Evolutionary conservation across 2,888 invertebrate genomes (phyloP).

Genomic region (Oscheius sp.): DNA sequence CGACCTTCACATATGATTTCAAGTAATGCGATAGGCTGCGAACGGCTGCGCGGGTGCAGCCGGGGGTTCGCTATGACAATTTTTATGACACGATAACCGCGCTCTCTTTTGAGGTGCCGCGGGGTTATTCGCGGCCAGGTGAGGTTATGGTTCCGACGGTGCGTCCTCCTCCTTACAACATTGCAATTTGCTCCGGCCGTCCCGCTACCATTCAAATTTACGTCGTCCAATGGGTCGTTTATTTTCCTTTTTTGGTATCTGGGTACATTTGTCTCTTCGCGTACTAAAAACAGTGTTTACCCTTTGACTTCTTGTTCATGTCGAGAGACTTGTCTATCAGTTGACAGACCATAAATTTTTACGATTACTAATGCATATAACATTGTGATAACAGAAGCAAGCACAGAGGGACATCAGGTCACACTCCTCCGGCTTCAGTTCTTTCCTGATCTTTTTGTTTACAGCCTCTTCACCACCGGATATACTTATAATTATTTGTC

Average conservation of each 20-base stretch:
- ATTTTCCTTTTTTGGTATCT: background rate
- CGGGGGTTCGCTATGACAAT: constrained; percentile 22
- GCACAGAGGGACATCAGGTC: constrained; percentile 7
- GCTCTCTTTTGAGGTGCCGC: constrained; percentile 37
- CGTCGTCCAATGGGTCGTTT: too few species aligned
- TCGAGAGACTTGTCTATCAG: constrained; percentile 21
- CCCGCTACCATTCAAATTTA: background rate
- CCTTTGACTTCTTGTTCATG: background rate
- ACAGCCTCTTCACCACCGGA: background rate
- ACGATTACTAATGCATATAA: constrained; percentile 39
- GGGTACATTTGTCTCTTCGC: background rate
- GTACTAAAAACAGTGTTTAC: background rate
- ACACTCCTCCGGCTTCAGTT: constrained; percentile 2
- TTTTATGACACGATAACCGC: constrained; percentile 39
- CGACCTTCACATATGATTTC: constrained; percentile 38
- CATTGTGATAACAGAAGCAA: constrained; percentile 30
- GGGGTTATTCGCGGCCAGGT: constrained; percentile 34
- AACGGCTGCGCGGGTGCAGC: constrained; percentile 38
- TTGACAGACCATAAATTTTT: constrained; percentile 38
- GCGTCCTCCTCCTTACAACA: constrained; percentile 31
- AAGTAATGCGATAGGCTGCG: constrained; percentile 38
- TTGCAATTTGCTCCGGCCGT: constrained; percentile 17
- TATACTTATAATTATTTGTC: background rate
- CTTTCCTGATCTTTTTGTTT: constrained; percentile 17
- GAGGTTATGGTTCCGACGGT: constrained; percentile 38